Percentiles rank a stretch among this genome's conserved stretches.
phyloP scores from a whole-genome alignment of 2,113 vertebrate species.

The Heliornis fulica region DNA sequence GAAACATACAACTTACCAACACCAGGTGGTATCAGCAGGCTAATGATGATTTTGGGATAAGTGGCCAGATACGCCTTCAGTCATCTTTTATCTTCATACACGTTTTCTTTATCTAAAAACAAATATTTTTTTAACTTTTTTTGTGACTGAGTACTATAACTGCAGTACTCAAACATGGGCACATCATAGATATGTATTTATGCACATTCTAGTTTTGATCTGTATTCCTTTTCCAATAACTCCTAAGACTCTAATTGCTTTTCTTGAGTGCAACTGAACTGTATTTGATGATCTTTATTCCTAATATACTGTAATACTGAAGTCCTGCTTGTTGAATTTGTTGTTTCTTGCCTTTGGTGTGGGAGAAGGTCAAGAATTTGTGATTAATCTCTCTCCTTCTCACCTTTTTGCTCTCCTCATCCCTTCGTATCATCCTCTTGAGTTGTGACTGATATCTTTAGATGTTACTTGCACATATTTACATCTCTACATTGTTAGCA shows the following conservation, averaged over 20 bases:
- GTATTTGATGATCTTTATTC: not conserved
- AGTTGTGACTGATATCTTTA: not conserved
- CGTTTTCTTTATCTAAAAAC: not conserved
- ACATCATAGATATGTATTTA: not conserved
- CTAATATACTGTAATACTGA: not conserved
- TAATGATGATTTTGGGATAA: not conserved
- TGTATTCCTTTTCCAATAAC: not conserved
- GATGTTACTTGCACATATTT: not conserved
- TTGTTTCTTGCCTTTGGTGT: not conserved
- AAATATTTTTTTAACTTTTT: not conserved
- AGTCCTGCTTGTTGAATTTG: not conserved
- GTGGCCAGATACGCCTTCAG: not conserved
- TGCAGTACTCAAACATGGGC: not conserved
- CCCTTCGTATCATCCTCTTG: not conserved
- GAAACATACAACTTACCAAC: not conserved
- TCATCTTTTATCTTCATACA: not conserved
- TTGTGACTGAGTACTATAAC: not conserved
- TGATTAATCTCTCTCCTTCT: not conserved
- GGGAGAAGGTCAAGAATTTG: not conserved
- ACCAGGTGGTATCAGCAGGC: rapidly evolving
- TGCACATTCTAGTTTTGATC: not conserved
- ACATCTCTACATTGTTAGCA: not conserved
- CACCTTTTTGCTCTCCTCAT: not conserved
- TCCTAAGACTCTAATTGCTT: not conserved
- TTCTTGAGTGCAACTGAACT: not conserved